Evolutionary conservation across 53 echinoderm and acorn worm genomes (phyloP).

Genomic region (Hippasteria phrygiana): DNA sequence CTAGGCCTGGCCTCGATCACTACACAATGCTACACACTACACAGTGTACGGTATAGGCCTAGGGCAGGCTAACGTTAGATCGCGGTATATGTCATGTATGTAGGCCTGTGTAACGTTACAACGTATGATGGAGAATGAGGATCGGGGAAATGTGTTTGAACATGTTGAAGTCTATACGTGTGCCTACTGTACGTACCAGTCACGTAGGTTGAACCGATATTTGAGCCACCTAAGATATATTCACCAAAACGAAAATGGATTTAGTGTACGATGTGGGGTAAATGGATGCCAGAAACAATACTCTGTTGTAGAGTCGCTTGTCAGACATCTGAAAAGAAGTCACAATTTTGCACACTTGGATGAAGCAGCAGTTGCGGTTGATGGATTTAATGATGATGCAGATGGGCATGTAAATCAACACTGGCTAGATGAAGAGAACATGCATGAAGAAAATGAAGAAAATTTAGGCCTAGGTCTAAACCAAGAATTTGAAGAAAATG

Average conservation of each 20-base stretch:
- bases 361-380: conserved; percentile 8
- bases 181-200: conserved; percentile 1
- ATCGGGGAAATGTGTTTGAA: too few species aligned
- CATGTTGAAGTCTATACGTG: conserved; percentile 1
- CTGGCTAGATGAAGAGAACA: background rate
- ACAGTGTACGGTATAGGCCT: too few species aligned
- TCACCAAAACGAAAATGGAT: conserved; percentile 28
- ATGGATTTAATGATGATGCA: conserved; percentile 11
- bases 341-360: background rate
- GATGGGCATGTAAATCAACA: conserved; percentile 8
- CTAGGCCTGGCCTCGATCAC: too few species aligned
- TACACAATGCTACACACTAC: too few species aligned
- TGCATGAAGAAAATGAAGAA: background rate
- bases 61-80: too few species aligned
- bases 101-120: too few species aligned
- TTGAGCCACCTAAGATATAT: conserved; percentile 22
- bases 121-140: too few species aligned
- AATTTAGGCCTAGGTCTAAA: background rate
- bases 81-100: too few species aligned
- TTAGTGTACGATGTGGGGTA: conserved; percentile 10
- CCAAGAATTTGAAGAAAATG: conserved; percentile 14
- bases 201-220: conserved; percentile 5
- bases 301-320: conserved; percentile 30
- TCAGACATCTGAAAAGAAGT: conserved; percentile 12
- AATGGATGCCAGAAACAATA: conserved; percentile 20